These are phyloP conservation scores for Aplocera efformata DNA, from an alignment of 2,888 invertebrate genomes.

Conservation along the genomic window DNA sequence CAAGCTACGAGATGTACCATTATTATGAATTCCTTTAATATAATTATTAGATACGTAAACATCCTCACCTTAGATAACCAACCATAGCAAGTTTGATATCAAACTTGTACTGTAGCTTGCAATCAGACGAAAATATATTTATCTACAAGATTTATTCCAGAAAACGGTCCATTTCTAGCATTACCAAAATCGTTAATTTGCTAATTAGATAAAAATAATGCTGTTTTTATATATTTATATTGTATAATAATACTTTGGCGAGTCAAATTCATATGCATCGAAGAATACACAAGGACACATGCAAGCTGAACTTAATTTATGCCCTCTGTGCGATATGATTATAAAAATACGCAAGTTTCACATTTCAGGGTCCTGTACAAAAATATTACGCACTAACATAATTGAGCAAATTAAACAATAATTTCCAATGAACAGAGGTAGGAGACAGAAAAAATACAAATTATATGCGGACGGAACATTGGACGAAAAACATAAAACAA, in stretches of 20 bases:
- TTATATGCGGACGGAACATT: conserved; percentile 31
- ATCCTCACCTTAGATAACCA: no score
- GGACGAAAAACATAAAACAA: conserved; percentile 37
- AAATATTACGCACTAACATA: conserved; percentile 17
- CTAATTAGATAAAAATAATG: no score
- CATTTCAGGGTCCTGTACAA: conserved; percentile 16
- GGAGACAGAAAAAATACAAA: conserved; percentile 25
- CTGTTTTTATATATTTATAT: no score
- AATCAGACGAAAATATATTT: no score
- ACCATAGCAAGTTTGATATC: no score
- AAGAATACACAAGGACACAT: conserved; percentile 3
- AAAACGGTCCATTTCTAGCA: no score
- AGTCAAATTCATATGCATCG: conserved; percentile 1
- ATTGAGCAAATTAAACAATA: conserved; percentile 37
- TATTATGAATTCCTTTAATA: no score
- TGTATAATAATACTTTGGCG: neutral
- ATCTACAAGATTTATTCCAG: no score
- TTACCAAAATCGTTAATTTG: no score
- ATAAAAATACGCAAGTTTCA: conserved; percentile 14
- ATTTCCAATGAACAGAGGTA: conserved; percentile 13
- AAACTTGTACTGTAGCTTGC: no score
- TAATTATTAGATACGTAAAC: no score
- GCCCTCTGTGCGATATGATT: conserved; percentile 10
- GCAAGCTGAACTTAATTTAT: neutral
- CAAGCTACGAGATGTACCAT: no score